Conservation (phyloP, 2,888 invertebrate species). For the Athalia circularis region DNA sequence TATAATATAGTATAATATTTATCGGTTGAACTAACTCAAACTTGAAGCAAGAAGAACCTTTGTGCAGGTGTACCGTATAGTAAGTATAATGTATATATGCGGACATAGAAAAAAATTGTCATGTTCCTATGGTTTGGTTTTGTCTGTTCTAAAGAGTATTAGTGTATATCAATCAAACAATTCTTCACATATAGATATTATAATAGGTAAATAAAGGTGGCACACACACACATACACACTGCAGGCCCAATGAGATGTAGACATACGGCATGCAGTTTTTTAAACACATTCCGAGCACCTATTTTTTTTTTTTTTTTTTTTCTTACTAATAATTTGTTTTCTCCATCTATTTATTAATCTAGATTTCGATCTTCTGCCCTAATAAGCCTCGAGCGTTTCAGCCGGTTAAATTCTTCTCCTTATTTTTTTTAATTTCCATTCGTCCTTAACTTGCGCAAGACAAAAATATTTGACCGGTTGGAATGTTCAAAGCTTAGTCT, state of each 20-base stretch:
- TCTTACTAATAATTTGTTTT: not conserved
- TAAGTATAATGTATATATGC: too few species aligned
- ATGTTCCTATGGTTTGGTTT: constrained; percentile 5
- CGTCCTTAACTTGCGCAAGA: too few species aligned
- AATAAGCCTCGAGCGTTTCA: too few species aligned
- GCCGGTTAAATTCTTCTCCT: too few species aligned
- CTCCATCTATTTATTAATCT: not conserved
- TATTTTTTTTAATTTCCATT: too few species aligned
- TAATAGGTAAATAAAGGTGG: constrained; percentile 18
- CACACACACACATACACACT: constrained; percentile 20
- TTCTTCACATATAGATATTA: constrained; percentile 1
- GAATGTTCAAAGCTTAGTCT: too few species aligned
- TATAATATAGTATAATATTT: constrained; percentile 1
- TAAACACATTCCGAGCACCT: constrained; percentile 31
- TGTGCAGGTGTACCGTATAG: too few species aligned
- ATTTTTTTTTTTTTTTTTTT: not conserved
- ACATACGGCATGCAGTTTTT: constrained; percentile 29
- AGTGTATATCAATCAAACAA: not conserved
- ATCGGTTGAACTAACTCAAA: constrained; percentile 23
- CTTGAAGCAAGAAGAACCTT: constrained; percentile 41
- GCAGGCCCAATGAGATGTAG: constrained; percentile 7
- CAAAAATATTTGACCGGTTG: too few species aligned
- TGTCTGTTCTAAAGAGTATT: not conserved
- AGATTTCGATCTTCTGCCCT: not conserved
- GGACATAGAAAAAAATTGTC: too few species aligned